phyloP scores from a whole-genome alignment of 2,113 vertebrate genomes.

The Heterotis niloticus region DNA sequence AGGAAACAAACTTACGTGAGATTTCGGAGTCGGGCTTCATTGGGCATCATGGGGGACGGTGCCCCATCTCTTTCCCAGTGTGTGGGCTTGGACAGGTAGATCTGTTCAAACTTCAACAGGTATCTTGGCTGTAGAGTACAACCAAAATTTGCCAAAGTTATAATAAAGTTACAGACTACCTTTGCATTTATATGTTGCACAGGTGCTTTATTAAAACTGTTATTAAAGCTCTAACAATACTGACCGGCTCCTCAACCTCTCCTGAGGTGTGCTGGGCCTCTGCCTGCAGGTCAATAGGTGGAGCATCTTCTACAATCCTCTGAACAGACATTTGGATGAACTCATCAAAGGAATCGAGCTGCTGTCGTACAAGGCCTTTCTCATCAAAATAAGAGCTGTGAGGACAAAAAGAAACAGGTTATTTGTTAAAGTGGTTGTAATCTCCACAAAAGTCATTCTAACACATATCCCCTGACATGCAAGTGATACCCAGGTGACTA shows the following conservation, averaged over 20 bases:
- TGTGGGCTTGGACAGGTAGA: conserved; percentile 95
- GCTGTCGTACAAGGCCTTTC: conserved; percentile 94
- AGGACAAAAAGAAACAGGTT: not conserved
- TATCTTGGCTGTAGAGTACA: conserved; percentile 78
- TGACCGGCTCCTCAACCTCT: conserved; percentile 95
- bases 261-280: conserved; percentile 96
- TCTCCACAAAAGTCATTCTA: not conserved
- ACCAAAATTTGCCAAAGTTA: not conserved
- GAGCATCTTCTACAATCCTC: conserved; percentile 95
- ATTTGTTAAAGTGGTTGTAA: not conserved
- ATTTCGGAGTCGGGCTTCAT: conserved; percentile 91
- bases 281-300: conserved; percentile 93
- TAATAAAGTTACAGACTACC: too few relatives aligned
- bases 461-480: not conserved
- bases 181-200: too few relatives aligned
- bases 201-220: not conserved
- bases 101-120: conserved; percentile 95
- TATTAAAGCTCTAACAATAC: conserved; percentile 31
- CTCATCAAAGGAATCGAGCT: conserved; percentile 96
- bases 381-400: conserved; percentile 95
- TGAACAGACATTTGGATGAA: conserved; percentile 99
- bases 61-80: conserved; percentile 98
- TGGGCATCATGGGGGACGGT: conserved; percentile 98
- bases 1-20: conserved; percentile 73
- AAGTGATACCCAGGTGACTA: not conserved